Percentiles rank a stretch among this genome's conserved stretches.
Conservation (phyloP, 2,113 vertebrate species). For the Urocitellus parryii region DNA sequence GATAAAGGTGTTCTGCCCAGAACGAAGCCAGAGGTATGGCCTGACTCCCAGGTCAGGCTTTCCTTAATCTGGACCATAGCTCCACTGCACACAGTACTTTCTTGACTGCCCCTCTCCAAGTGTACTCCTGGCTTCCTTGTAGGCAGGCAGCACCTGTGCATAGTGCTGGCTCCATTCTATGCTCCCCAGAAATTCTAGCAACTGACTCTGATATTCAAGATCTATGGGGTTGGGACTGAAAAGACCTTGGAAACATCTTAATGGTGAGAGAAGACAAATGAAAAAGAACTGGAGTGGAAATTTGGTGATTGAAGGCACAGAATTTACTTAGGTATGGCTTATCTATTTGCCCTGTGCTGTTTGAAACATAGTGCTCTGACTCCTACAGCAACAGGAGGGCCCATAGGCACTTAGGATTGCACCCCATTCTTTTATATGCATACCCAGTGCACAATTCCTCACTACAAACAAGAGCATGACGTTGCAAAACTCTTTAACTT, state of each 20-base stretch:
- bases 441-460: not conserved
- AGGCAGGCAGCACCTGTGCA: not conserved
- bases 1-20: not conserved
- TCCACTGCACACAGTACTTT: rapidly evolving
- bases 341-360: not conserved
- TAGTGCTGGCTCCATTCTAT: not conserved
- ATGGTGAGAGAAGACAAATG: not conserved
- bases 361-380: not conserved
- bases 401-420: not conserved
- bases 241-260: conserved; percentile 55
- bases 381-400: not conserved
- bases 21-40: not conserved
- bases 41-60: not conserved
- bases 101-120: rapidly evolving
- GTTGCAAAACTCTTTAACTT: not conserved
- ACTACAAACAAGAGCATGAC: not conserved
- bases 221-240: not conserved
- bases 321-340: not conserved
- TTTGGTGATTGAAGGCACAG: not conserved
- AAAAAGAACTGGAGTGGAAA: not conserved
- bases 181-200: not conserved
- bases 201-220: not conserved
- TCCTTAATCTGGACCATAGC: not conserved
- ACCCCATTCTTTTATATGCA: not conserved
- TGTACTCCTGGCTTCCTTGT: not conserved